Percentiles rank a stretch among this genome's conserved stretches.
Evolutionary conservation across 2,888 invertebrate genomes (phyloP).

Genomic region (Scaeva pyrastri): DNA sequence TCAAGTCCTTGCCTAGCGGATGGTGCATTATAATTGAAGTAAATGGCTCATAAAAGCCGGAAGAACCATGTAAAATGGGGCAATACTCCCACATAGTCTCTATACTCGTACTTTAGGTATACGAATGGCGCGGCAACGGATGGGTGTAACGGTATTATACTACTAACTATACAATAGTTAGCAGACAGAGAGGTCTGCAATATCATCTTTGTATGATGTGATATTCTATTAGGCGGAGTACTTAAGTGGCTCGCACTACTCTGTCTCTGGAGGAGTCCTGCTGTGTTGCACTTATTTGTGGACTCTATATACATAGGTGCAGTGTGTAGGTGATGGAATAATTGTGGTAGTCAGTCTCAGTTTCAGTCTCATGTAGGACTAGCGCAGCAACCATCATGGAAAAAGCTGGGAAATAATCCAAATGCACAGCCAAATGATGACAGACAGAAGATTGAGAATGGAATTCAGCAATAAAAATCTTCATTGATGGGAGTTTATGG

Average conservation of each 20-base stretch:
- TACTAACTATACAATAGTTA: background rate
- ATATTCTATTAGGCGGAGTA: slow-evolving; percentile 70
- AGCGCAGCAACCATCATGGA: slow-evolving; percentile 13
- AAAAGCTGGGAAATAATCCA: slow-evolving; percentile 48
- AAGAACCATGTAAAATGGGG: slow-evolving; percentile 62
- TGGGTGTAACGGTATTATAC: background rate
- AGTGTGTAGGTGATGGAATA: slow-evolving; percentile 40
- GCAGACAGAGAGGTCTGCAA: background rate
- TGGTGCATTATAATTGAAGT: slow-evolving; percentile 76
- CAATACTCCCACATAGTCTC: slow-evolving; percentile 29
- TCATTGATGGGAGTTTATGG: slow-evolving; percentile 44
- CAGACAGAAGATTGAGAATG: slow-evolving; percentile 26
- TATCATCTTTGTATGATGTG: slow-evolving; percentile 62
- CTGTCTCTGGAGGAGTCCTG: slow-evolving; percentile 33
- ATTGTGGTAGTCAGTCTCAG: slow-evolving; percentile 37
- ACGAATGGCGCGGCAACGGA: background rate
- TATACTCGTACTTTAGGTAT: slow-evolving; percentile 15
- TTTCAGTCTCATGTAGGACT: background rate
- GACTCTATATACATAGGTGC: too few species aligned
- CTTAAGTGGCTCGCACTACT: slow-evolving; percentile 52
- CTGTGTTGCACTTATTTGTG: slow-evolving; percentile 46
- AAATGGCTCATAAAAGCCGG: slow-evolving; percentile 75
- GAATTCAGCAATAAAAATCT: slow-evolving; percentile 60
- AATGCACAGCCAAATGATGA: slow-evolving; percentile 56
- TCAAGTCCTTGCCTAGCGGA: slow-evolving; percentile 65